Evolutionary conservation across 1,140 invertebrate species (phyloP), one percentile per base, ranked within the genome.

Genomic region (Lepidurus apus): DNA sequence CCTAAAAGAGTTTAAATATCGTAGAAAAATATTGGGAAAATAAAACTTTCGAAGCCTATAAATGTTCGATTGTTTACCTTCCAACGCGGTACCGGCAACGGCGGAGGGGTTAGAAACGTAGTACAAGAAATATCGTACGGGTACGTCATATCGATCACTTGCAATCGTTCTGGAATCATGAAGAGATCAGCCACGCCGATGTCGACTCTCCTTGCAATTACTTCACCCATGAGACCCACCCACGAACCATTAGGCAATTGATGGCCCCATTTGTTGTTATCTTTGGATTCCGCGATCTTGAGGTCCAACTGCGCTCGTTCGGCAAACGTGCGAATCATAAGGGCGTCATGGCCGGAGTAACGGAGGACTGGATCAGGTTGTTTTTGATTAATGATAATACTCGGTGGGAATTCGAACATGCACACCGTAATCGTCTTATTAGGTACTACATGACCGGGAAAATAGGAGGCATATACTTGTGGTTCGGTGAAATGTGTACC

Each of bases 121-220:
- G 74, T 79, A 34, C 65, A 74, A 5, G 65, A 76, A 10, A 76
- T 74, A 10, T 76, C 53, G 78, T 76, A 79, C 17, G 53, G 75
- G 42, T 79, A 79, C 17, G 45, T 79, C 42, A 80, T 53, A 42
- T 81, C 80, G 6, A 81, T 74, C 11, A 53, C 79, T 11, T 73
- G 24, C 76, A 79, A 47, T 42, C 79, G 79, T 43, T 76, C 75
- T 17, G 80, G 79, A 42, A 79, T 81, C 43, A 82, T 79, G 79
- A 82, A 82, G 21, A 82, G 73, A 24, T 82, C 80, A 11, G 82
- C 82, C 26, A 82, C 78, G 17, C 81, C 82, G 75, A 82, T 78
- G 47, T 82, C 74, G 1, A 81, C 79, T 3, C 75, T 47, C 4
- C 53, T 45, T 26, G 79, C 74, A 3, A 79, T 79, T 42, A 82